These are phyloP conservation scores for Drosophila leontia DNA, from an alignment of 1,140 invertebrate genomes.

Conservation along the genomic window DNA sequence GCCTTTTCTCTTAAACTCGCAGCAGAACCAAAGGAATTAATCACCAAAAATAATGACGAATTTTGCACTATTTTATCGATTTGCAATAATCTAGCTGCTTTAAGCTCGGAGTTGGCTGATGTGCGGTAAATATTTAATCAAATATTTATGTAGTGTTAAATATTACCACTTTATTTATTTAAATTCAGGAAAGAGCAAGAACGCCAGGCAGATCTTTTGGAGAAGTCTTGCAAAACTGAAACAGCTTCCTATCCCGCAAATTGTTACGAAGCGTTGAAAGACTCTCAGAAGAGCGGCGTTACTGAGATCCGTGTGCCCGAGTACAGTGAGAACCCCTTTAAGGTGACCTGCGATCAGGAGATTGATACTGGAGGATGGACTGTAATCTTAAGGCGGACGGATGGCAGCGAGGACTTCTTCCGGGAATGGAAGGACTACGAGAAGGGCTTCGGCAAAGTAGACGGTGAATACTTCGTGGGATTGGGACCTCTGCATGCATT, in stretches of 20 bases:
- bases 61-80: too few relatives aligned
- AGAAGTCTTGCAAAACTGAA: too few relatives aligned
- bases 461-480: neutral
- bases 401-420: constrained; percentile 1
- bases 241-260: neutral
- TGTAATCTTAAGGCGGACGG: neutral
- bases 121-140: too few relatives aligned
- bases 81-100: too few relatives aligned
- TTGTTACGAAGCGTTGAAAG: neutral
- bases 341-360: neutral
- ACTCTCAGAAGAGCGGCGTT: neutral
- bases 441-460: neutral
- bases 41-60: too few relatives aligned
- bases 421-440: neutral
- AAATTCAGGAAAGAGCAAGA: neutral
- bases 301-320: neutral
- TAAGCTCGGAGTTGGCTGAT: too few relatives aligned
- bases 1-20: too few relatives aligned
- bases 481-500: neutral
- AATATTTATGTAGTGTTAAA: neutral
- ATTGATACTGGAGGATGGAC: neutral
- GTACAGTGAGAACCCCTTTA: neutral
- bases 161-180: too few relatives aligned
- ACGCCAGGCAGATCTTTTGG: neutral
- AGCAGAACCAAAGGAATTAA: too few relatives aligned